Conservation (phyloP, 2,888 invertebrate genomes). For the Octonoba sinensis region DNA sequence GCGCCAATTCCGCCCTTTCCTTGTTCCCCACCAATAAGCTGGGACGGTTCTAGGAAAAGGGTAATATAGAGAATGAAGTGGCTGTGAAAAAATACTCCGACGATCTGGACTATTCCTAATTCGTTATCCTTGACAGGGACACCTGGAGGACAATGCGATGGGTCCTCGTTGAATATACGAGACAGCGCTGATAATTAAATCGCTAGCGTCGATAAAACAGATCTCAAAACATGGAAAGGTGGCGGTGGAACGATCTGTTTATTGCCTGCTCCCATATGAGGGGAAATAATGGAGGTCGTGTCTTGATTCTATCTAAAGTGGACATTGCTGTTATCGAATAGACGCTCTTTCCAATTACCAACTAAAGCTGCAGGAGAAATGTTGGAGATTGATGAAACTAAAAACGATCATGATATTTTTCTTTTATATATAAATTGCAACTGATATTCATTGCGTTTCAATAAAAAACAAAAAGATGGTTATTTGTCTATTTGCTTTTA, state of each 20-base stretch:
- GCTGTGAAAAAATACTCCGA: conserved; percentile 12
- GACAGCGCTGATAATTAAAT: conserved; percentile 61
- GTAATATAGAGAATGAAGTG: conserved; percentile 25
- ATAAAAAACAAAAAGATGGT: too few relatives aligned
- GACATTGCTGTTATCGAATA: too few relatives aligned
- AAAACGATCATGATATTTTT: too few relatives aligned
- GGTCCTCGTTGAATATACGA: conserved; percentile 60
- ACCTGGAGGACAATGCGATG: conserved; percentile 59
- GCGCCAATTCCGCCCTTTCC: conserved; percentile 61
- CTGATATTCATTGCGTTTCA: too few relatives aligned
- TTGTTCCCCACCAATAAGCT: conserved; percentile 58
- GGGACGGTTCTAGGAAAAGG: conserved; percentile 23
- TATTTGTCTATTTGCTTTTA: too few relatives aligned
- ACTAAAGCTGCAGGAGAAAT: too few relatives aligned
- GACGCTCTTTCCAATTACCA: too few relatives aligned
- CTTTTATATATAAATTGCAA: too few relatives aligned
- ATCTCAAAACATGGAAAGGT: conserved; percentile 20
- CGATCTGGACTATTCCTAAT: conserved; percentile 42
- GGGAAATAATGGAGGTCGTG: too few relatives aligned
- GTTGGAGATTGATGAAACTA: too few relatives aligned
- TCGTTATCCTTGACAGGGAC: conserved; percentile 61
- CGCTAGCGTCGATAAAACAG: conserved; percentile 57
- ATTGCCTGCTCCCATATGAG: conserved; percentile 21
- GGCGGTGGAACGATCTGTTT: conserved; percentile 40
- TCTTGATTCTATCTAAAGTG: too few relatives aligned